Percentiles rank a stretch among this genome's conserved stretches.
These are phyloP conservation scores for Pseudochirops corinnae DNA, from an alignment of 2,797 vertebrate species.

Conservation along the genomic window DNA sequence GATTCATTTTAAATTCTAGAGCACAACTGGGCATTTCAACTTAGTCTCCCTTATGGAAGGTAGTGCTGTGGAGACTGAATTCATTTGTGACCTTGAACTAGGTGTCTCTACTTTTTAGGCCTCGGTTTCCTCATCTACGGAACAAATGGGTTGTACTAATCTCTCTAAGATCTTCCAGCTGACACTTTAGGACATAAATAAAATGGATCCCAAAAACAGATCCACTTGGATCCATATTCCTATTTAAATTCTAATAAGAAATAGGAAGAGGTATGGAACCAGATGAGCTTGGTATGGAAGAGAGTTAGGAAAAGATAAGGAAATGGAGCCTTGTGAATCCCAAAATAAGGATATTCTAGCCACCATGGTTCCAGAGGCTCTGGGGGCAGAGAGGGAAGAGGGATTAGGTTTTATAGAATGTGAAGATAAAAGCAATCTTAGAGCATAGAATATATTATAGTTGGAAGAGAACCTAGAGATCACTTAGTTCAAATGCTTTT, in stretches of 20 bases:
- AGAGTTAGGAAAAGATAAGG: background rate
- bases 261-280: background rate
- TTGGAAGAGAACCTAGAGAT: background rate
- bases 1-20: background rate
- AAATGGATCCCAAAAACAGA: background rate
- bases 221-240: too few species aligned
- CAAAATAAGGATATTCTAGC: background rate
- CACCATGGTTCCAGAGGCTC: background rate
- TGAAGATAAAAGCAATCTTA: background rate
- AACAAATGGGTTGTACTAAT: background rate
- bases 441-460: background rate
- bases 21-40: too few species aligned
- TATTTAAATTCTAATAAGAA: too few species aligned
- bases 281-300: background rate
- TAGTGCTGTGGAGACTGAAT: background rate
- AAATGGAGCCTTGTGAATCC: background rate
- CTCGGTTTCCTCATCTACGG: conserved; percentile 9
- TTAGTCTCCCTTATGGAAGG: background rate
- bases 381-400: background rate
- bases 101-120: background rate
- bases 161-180: background rate
- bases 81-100: background rate
- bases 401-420: background rate
- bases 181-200: background rate
- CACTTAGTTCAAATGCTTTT: background rate